These are phyloP conservation scores for Rhyacichthys aspro DNA, from an alignment of 2,797 vertebrate genomes.

Conservation along the genomic window DNA sequence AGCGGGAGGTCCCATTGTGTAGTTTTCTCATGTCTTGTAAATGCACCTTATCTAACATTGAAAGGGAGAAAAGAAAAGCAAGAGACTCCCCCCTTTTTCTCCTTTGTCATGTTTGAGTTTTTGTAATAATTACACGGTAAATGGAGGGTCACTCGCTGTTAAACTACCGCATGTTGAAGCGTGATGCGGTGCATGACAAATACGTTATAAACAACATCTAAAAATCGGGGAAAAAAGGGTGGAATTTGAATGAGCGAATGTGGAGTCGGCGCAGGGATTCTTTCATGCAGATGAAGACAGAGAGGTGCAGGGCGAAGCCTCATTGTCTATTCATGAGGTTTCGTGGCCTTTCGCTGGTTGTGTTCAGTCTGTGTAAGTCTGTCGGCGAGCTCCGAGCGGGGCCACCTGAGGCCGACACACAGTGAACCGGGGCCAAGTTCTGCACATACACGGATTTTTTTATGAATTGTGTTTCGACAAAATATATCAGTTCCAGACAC, in stretches of 20 bases:
- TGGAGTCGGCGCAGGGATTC: conserved; percentile 27
- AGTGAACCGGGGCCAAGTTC: conserved; percentile 21
- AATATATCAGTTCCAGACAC: not conserved
- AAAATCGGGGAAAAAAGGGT: not conserved
- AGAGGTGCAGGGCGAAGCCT: conserved; percentile 45
- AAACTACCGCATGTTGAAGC: conserved; percentile 23
- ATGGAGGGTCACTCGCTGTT: conserved; percentile 12
- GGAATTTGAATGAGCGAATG: conserved; percentile 41
- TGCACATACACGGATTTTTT: conserved; percentile 7
- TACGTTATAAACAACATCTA: conserved; percentile 42
- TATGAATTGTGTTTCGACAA: not conserved
- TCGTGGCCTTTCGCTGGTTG: conserved; percentile 60
- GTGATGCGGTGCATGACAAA: conserved; percentile 39
- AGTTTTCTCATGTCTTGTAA: not conserved
- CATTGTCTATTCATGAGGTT: conserved; percentile 71
- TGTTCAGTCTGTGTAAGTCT: conserved; percentile 20
- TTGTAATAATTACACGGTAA: conserved; percentile 3
- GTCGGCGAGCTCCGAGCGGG: conserved; percentile 38
- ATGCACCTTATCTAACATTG: not conserved
- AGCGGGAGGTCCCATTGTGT: not conserved
- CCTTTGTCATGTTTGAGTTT: conserved; percentile 6
- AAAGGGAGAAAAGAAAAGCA: not conserved
- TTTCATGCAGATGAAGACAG: conserved; percentile 64
- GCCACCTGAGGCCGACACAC: conserved; percentile 45
- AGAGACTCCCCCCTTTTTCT: not conserved